Percentiles rank a stretch among this genome's conserved stretches.
These are phyloP conservation scores for Struthio camelus DNA, from an alignment of 2,113 vertebrate species.

Conservation along the genomic window DNA sequence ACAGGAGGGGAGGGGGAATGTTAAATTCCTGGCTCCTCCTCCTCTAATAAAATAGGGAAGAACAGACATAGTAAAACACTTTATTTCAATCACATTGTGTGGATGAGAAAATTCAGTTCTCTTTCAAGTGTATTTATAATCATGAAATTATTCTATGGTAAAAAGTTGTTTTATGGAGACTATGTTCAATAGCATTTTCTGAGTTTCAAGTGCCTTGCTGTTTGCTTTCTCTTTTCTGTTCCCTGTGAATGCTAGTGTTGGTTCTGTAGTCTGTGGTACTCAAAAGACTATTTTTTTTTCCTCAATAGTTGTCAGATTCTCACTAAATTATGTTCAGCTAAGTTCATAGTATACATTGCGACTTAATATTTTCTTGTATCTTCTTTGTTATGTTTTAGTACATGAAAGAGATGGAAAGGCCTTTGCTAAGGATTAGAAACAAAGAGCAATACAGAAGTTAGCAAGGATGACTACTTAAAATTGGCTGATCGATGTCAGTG, in stretches of 20 bases:
- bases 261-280: neutral
- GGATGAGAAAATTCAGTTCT: neutral
- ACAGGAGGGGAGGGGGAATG: neutral
- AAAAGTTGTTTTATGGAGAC: neutral
- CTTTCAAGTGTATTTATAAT: neutral
- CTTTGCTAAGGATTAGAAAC: neutral
- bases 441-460: neutral
- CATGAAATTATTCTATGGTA: neutral
- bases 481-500: neutral
- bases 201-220: neutral
- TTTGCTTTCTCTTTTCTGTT: neutral
- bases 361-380: neutral
- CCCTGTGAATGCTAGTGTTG: neutral
- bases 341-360: neutral
- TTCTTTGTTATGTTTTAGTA: neutral
- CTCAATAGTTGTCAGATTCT: neutral
- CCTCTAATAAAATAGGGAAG: neutral
- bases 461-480: neutral
- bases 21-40: neutral
- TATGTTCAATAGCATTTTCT: neutral
- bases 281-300: neutral
- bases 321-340: neutral
- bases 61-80: neutral
- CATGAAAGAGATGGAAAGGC: neutral
- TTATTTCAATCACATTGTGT: neutral